Conservation (phyloP, 2,888 invertebrate species). For the Anarsia innoxiella region DNA sequence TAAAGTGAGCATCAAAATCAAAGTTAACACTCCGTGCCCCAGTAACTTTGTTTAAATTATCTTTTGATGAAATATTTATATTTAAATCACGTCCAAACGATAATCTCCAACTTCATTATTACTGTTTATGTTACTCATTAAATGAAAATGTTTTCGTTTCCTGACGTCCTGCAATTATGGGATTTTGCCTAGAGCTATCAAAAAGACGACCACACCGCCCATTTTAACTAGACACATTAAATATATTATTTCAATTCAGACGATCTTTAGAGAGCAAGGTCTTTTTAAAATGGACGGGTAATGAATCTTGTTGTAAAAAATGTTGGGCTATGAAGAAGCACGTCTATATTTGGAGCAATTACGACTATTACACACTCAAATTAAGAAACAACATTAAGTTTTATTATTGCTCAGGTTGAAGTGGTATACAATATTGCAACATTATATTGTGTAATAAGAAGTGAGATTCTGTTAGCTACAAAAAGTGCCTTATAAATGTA, state of each 20-base stretch:
- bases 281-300: conserved; percentile 15
- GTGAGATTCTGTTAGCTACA: too few relatives aligned
- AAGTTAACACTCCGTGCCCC: too few relatives aligned
- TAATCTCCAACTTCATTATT: background rate
- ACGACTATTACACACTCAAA: conserved; percentile 44
- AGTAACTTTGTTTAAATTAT: too few relatives aligned
- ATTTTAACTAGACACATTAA: conserved; percentile 24
- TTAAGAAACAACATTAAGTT: conserved; percentile 1
- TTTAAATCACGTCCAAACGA: too few relatives aligned
- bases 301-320: conserved; percentile 1
- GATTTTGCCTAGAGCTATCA: conserved; percentile 48
- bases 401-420: too few relatives aligned
- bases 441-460: too few relatives aligned
- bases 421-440: too few relatives aligned
- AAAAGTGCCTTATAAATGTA: too few relatives aligned
- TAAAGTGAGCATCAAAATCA: too few relatives aligned
- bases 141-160: conserved; percentile 31
- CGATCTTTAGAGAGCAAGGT: conserved; percentile 2
- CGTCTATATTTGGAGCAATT: conserved; percentile 55
- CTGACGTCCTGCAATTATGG: conserved; percentile 44
- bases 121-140: conserved; percentile 5
- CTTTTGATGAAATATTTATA: too few relatives aligned
- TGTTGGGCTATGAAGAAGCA: conserved; percentile 34
- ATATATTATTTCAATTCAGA: conserved; percentile 3
- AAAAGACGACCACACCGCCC: conserved; percentile 34